Base-by-base conservation (phyloP, 2,113 vertebrate genomes). In the Gobiocypris rarus region DNA sequence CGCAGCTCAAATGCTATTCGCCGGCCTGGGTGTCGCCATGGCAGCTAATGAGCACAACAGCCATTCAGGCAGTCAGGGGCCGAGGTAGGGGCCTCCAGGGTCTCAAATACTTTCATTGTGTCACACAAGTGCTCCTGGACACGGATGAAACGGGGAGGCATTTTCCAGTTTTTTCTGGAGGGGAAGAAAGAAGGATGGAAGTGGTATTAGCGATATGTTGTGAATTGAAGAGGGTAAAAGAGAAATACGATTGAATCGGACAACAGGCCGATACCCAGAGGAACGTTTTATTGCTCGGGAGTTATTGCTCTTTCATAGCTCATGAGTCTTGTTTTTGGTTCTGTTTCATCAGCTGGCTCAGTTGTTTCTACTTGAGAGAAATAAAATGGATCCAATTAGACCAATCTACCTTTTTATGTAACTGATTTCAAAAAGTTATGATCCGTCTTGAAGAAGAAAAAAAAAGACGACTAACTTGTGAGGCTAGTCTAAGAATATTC, bases 11-110 rank as follows among this genome's bases (percentile, higher is more conserved):
- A 89, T 59, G 69, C 85, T 59, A 82, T 84, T 86, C 69, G 65
- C 73, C 67, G 38, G 41, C 75, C 70, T 41, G 45, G 45, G 22
- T 13, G 85, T 86, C 76, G 28, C 81, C 83, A 88, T 89, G 85
- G 83, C 85, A 89, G 85, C 88, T 88, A 88, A 87, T 81, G 85
- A 87, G 75, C 45, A 61, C 74, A 59, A 58, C 43, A 82, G 76
- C 70, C 83, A 87, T 89, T 87, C 79, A 87, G 63, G 56, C 79
- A 56, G 67, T 59, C 48, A 65, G 67, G 67, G 38, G 61, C 65
- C 71, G 48, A 81, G 52, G 82, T 54, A 82, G 84, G 83, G 61
- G 69, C 86, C 61, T 43, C 45, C 52, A 5, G 84, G 65, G 24
- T 58, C 65, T 54, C 69, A 45, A 81, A 86, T 86, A 81, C 75